A percentile compares a stretch with the other conserved stretches of the same genome.
These are phyloP conservation scores for Notodonta ziczac DNA, from an alignment of 2,888 invertebrate genomes.

Conservation along the genomic window DNA sequence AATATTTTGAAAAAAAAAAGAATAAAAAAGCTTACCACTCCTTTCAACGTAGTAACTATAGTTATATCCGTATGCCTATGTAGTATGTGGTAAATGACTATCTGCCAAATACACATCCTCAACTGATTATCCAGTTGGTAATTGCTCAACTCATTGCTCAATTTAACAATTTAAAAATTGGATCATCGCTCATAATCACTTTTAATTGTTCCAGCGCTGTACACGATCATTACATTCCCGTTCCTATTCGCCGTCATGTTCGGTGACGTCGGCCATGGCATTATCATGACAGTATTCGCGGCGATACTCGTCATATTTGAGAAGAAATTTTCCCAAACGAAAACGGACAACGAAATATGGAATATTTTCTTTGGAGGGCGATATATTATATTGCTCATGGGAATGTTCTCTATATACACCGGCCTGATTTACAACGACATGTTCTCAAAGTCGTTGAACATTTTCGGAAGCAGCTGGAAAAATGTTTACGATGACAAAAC, in stretches of 20 bases:
- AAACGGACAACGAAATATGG: constrained; percentile 87
- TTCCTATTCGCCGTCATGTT: constrained; percentile 92
- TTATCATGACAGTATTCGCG: constrained; percentile 87
- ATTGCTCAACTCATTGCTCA: not conserved
- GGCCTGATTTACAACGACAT: constrained; percentile 90
- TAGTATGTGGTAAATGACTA: not conserved
- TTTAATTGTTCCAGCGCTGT: constrained; percentile 81
- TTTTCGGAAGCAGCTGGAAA: constrained; percentile 88
- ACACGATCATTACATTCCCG: constrained; percentile 90
- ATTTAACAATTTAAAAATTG: constrained; percentile 4
- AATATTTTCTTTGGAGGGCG: constrained; percentile 89
- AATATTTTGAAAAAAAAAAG: no score
- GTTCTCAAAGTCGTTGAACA: constrained; percentile 88
- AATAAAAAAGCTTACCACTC: no score
- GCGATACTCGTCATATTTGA: constrained; percentile 87
- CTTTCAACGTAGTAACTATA: no score
- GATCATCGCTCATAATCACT: not conserved
- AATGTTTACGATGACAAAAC: constrained; percentile 67
- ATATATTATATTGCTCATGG: constrained; percentile 90
- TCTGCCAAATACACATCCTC: not conserved
- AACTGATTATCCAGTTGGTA: not conserved
- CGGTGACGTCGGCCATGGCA: constrained; percentile 90
- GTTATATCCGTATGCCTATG: no score
- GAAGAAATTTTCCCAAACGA: constrained; percentile 80
- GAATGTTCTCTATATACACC: constrained; percentile 89